A percentile compares a stretch with the other conserved stretches of the same genome.
Conservation (phyloP, 2,113 vertebrate genomes). For the Pelecanus crispus region DNA sequence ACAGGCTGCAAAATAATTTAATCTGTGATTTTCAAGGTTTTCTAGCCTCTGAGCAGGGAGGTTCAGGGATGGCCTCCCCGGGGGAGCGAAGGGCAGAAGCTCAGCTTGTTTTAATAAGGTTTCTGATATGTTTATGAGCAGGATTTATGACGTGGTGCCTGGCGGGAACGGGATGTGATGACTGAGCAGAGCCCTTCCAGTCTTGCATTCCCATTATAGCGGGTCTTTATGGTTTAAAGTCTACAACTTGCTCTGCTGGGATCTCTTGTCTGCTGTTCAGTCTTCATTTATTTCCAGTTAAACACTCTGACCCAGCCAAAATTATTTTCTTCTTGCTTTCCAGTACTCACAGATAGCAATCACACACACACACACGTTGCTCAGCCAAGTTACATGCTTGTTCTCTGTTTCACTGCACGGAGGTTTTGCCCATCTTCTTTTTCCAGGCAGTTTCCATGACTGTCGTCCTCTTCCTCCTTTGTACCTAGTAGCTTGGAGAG, state of each 20-base stretch:
- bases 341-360: not conserved
- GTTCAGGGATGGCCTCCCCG: not conserved
- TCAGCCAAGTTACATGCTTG: not conserved
- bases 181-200: constrained; percentile 35
- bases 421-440: not conserved
- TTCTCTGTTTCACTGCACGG: not conserved
- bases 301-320: constrained; percentile 8
- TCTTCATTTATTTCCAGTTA: constrained; percentile 15
- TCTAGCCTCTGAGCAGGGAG: not conserved
- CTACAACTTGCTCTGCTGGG: constrained; percentile 8
- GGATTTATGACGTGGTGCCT: constrained; percentile 52
- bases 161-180: constrained; percentile 48
- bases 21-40: not conserved
- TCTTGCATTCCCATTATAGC: not conserved
- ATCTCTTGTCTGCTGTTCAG: not conserved
- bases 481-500: not conserved
- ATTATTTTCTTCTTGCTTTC: not conserved
- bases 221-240: constrained; percentile 26
- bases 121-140: constrained; percentile 52
- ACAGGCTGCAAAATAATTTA: not conserved
- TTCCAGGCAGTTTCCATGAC: not conserved
- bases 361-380: not conserved
- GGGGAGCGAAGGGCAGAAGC: constrained; percentile 4
- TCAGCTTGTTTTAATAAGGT: constrained; percentile 54
- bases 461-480: not conserved